Conservation (phyloP, 2,888 invertebrate species). For the Parascotia fuliginaria region DNA sequence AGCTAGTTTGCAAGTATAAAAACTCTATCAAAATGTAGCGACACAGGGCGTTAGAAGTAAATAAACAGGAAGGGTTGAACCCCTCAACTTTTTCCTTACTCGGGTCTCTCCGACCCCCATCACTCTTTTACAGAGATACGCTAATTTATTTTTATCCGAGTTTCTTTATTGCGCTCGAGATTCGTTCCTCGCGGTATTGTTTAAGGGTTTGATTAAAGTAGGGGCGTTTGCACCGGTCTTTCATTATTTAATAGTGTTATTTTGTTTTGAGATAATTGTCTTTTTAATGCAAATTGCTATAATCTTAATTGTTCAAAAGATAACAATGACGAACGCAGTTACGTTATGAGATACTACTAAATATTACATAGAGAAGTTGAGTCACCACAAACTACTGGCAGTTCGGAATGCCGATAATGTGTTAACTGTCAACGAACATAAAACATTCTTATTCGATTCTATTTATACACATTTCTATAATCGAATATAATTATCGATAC, state of each 20-base stretch:
- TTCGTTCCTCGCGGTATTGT: conserved; percentile 71
- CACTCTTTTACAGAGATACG: conserved; percentile 74
- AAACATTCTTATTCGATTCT: conserved; percentile 21
- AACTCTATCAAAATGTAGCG: conserved; percentile 66
- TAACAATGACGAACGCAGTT: background rate
- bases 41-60: conserved; percentile 64
- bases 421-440: conserved; percentile 13
- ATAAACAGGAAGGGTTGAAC: conserved; percentile 74
- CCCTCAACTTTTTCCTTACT: conserved; percentile 74
- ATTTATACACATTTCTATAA: conserved; percentile 19
- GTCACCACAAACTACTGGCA: background rate
- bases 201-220: conserved; percentile 63
- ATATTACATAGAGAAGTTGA: conserved; percentile 6
- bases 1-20: conserved; percentile 48
- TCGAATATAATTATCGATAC: conserved; percentile 22
- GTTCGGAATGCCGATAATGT: conserved; percentile 16
- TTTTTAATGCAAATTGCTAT: conserved; percentile 29
- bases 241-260: conserved; percentile 43
- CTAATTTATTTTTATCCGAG: conserved; percentile 79
- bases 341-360: background rate
- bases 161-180: conserved; percentile 72
- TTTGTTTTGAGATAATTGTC: conserved; percentile 33
- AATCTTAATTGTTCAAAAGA: conserved; percentile 34
- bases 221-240: conserved; percentile 46
- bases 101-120: conserved; percentile 67